These are phyloP conservation scores for Otocyon megalotis DNA, from an alignment of 2,113 vertebrate genomes.

Conservation along the genomic window DNA sequence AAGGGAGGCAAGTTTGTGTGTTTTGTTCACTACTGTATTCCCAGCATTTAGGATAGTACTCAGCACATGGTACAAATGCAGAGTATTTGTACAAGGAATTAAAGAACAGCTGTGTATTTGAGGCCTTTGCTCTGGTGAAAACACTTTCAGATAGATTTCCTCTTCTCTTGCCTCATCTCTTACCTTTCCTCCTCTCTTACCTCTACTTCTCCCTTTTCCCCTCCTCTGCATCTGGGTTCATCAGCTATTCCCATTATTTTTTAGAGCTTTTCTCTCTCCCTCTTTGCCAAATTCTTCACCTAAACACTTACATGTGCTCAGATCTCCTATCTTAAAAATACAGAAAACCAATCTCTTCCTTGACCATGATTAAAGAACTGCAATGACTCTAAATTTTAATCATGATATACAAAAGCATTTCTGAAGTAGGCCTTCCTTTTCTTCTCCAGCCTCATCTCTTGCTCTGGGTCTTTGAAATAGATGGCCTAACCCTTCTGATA, in stretches of 20 bases:
- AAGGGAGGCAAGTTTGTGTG: not conserved
- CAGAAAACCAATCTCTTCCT: not conserved
- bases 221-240: not conserved
- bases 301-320: not conserved
- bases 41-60: not conserved
- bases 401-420: not conserved
- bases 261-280: not conserved
- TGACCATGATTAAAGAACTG: not conserved
- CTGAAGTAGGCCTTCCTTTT: not conserved
- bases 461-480: not conserved
- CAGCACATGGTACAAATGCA: not conserved
- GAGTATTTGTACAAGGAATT: not conserved
- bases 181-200: not conserved
- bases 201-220: not conserved
- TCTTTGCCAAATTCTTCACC: not conserved
- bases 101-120: not conserved
- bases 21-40: not conserved
- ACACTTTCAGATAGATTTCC: not conserved
- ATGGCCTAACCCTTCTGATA: not conserved
- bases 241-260: not conserved
- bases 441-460: not conserved
- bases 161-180: not conserved
- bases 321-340: not conserved
- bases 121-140: not conserved
- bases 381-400: not conserved